These are phyloP conservation scores for Cynocephalus volans DNA, from an alignment of 2,113 vertebrate species.

Conservation along the genomic window DNA sequence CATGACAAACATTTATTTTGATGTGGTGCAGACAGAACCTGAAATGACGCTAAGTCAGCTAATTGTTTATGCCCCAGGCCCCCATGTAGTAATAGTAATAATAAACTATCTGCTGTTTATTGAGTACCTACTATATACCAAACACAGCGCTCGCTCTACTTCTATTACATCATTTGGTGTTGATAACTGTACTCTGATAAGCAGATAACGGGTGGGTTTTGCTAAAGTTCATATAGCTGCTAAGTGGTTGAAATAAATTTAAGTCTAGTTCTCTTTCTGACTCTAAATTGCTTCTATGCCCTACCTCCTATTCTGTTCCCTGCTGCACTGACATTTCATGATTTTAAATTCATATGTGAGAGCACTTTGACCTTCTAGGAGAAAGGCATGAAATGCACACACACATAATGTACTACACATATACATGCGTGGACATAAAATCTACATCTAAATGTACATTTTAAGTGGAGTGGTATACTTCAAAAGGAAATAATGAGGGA, in stretches of 20 bases:
- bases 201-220: background rate
- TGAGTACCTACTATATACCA: background rate
- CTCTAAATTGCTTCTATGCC: background rate
- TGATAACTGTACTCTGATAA: background rate
- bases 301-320: background rate
- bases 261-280: background rate
- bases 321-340: background rate
- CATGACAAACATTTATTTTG: background rate
- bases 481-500: conserved; percentile 43
- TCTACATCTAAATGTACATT: background rate
- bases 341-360: background rate
- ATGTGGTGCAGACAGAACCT: background rate
- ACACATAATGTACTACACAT: background rate
- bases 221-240: background rate
- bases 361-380: background rate
- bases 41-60: background rate
- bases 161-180: background rate
- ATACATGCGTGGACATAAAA: fast-evolving
- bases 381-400: background rate
- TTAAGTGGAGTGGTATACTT: background rate
- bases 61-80: background rate
- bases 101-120: background rate
- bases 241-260: background rate
- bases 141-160: background rate
- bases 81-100: background rate